Evolutionary conservation across 2,888 invertebrate species (phyloP), one percentile per base, ranked within the genome.

Genomic region (Philhelius pedissequus): DNA sequence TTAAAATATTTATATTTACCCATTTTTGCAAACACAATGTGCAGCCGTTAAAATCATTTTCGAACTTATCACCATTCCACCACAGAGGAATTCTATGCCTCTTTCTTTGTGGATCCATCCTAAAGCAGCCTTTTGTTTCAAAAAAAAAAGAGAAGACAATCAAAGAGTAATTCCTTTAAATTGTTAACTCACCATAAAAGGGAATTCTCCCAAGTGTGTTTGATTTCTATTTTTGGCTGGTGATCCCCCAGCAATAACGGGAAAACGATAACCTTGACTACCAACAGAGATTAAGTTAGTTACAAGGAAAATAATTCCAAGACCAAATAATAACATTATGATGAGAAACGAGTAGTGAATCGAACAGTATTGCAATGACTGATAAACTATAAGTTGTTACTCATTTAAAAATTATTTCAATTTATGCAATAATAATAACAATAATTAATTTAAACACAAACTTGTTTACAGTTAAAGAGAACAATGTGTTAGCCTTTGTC

Each of bases 1-100:
- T 35, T n/a, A n/a, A 9, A 18, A 13, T 27, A 1, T n/a, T 11
- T 18, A 18, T 48, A n/a, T 5, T 48, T 62, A 73, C 71, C 60
- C 71, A 40, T 73, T 6, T 4, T n/a, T 48, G 20, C n/a, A 40
- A 6, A 18, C 71, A 38, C 71, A 62, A 40, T 73, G 71, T n/a
- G 71, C 71, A 11, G 71, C 71, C 1, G 71, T 73, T 40, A 73
- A 13, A 25, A 73, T 25, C 27, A 60, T 60, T 9, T 40, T 60
- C 1, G 35, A 13, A 20, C 60, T 73, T 13, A 73, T 73, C 11
- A 73, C 8, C 38, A 73, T 38, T 50, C 71, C 71, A n/a, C 71
- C 71, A 5, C 60, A 27, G 4, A 40, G 25, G 15, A 60, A 73
- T 1, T 27, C 22, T 13, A 62, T 5, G 0, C 60, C n/a, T 30